Evolutionary conservation across 2,888 invertebrate species (phyloP), one percentile per base, ranked within the genome.

Genomic region (Eupeodes luniger): DNA sequence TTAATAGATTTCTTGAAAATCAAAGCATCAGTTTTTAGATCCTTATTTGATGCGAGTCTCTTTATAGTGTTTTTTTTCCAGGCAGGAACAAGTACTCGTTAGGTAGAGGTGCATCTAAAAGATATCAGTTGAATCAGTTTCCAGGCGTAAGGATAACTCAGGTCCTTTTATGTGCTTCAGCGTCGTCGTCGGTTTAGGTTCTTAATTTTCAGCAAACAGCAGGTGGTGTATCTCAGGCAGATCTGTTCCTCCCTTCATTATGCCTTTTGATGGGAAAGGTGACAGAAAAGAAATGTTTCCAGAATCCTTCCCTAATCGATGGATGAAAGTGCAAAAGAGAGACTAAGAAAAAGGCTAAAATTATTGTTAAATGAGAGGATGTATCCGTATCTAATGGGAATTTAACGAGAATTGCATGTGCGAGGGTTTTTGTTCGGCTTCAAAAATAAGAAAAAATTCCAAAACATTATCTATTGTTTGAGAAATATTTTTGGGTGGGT

Each of bases 321-420:
- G 81, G 67, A 84, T 67, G 81, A 67, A 49, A 70, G 55, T 67
- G 74, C 57, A 66, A 5, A 27, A 27, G 27, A 27, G 27, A 12
- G 11, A 70, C 44, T 19, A 19, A 36, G 19, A 36, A 55, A 36
- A 55, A 51, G 27, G 53, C 55, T 53, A 11, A 75, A 70, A 75
- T 36, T 64, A 49, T 78, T 47, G 57, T 51, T 70, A 51, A 47
- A 16, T 27, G 27, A 16, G 59, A 66, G 76, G 79, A 80, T 69
- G 64, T 55, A 81, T 72, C 87, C 80, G 80, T 87, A 81, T 87
- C 87, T 87, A 87, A 87, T 87, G 87, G 74, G 80, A 80, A 87
- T 87, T 87, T 84, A 84, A 87, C 87, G 84, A 87, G 87, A 87
- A 87, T 74, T 64, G 80, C 77, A 87, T 87, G 87, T 84, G 70